Base-by-base conservation (phyloP, 53 echinoderm and acorn worm genomes). In the Paracentrotus lividus region DNA sequence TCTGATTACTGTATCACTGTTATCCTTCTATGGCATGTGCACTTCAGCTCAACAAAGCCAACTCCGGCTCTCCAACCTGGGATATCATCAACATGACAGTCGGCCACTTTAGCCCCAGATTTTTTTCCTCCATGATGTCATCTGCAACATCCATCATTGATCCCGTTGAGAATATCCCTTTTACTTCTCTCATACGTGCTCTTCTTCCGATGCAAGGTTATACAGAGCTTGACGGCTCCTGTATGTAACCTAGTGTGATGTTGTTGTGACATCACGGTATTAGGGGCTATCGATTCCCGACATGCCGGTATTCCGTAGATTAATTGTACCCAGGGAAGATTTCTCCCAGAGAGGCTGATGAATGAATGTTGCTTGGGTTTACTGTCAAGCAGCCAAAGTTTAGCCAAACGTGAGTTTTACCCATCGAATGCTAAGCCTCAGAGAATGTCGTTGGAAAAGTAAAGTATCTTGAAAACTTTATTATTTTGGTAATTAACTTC, bases 101-200 rank as follows among this genome's bases (percentile, higher is more conserved):
- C 81, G 47, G 81, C 47, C 44, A 47, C 45, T 44, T 21, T 57
- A 47, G 26, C 47, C 81, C 47, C 81, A 47, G 47, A 45, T 72
- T 61, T 72, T n/a, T n/a, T n/a, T n/a, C n/a, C 47, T 47, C 47
- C 24, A 0, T 47, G 42, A 81, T 12, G 81, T 81, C 47, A 81
- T 81, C 81, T 81, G 81, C 81, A 81, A 47, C 81, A 81, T n/a
- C 47, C n/a, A n/a, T n/a, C 44, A 81, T 81, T 81, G 81, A 81
- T 81, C 81, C 81, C 81, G 81, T 81, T 81, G 47, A n/a, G 81
- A 81, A 45, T 81, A 81, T 45, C 47, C 81, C 49, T 23, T 81
- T 81, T 81, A n/a, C 5, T 81, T 6, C 45, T 1, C 44, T 47
- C 23, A 0, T 81, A 27, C 81, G 81, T 26, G 81, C 45, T 34